These are phyloP conservation scores for Catocala fraxini DNA, from an alignment of 2,888 invertebrate species.

Conservation along the genomic window DNA sequence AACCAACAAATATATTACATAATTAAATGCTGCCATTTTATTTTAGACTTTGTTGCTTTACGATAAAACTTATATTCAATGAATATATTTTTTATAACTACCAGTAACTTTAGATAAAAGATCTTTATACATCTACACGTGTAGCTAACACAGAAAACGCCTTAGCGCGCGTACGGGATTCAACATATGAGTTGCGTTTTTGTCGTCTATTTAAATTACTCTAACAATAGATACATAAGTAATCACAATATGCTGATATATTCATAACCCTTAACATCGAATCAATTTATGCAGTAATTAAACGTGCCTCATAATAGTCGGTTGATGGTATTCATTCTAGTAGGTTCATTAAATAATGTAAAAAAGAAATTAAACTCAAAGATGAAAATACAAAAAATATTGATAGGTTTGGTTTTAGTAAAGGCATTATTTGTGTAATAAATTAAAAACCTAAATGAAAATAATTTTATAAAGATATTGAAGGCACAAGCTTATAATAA, in stretches of 20 bases:
- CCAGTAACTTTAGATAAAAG: no score
- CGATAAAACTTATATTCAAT: no score
- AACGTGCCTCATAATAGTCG: conserved; percentile 25
- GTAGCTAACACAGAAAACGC: not conserved
- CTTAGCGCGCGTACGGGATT: no score
- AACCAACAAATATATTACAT: no score
- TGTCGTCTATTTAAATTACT: conserved; percentile 5
- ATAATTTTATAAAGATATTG: not conserved
- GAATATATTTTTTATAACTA: no score
- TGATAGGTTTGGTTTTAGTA: not conserved
- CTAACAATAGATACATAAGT: conserved; percentile 16
- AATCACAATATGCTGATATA: conserved; percentile 39
- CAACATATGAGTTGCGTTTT: not conserved
- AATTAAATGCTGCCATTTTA: no score
- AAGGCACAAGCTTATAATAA: not conserved
- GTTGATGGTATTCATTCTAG: conserved; percentile 4
- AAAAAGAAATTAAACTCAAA: not conserved
- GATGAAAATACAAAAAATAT: conserved; percentile 5
- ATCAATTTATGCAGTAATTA: conserved; percentile 15
- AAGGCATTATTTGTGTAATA: no score
- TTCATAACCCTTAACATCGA: conserved; percentile 27
- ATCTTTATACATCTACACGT: not conserved
- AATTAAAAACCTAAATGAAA: not conserved
- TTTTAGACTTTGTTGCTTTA: no score
- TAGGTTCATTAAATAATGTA: conserved; percentile 11